phyloP scores from a whole-genome alignment of 2,797 vertebrate genomes.

The Sandelia bainsii region DNA sequence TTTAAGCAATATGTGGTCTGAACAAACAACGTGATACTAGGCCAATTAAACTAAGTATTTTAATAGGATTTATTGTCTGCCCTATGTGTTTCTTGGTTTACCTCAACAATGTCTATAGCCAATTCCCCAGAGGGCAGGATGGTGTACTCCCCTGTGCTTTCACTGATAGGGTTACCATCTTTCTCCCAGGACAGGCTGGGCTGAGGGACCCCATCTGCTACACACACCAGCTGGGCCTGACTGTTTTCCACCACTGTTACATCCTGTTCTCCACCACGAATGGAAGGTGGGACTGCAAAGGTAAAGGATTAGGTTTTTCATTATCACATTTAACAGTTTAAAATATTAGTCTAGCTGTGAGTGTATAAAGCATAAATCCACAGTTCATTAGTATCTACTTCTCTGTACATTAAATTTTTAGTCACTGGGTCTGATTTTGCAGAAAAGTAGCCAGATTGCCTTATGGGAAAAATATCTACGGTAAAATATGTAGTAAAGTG shows the following conservation, averaged over 20 bases:
- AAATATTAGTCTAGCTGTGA: not conserved
- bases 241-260: constrained; percentile 85
- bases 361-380: too few relatives aligned
- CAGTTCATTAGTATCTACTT: too few relatives aligned
- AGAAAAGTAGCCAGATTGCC: too few relatives aligned
- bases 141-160: constrained; percentile 84
- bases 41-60: not conserved
- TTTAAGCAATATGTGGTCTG: too few relatives aligned
- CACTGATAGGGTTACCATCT: constrained; percentile 79
- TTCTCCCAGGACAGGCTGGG: constrained; percentile 91
- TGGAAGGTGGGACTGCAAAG: constrained; percentile 90
- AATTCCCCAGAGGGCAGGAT: constrained; percentile 89
- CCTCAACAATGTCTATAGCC: constrained; percentile 88
- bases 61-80: not conserved
- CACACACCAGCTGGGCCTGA: constrained; percentile 86
- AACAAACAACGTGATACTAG: not conserved
- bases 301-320: not conserved
- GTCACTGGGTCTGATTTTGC: too few relatives aligned
- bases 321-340: not conserved
- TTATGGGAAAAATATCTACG: too few relatives aligned
- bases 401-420: too few relatives aligned
- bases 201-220: constrained; percentile 90
- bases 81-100: constrained; percentile 56
- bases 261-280: constrained; percentile 80
- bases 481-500: too few relatives aligned